Conservation (phyloP, 2,888 invertebrate species). For the Drepana falcataria region DNA sequence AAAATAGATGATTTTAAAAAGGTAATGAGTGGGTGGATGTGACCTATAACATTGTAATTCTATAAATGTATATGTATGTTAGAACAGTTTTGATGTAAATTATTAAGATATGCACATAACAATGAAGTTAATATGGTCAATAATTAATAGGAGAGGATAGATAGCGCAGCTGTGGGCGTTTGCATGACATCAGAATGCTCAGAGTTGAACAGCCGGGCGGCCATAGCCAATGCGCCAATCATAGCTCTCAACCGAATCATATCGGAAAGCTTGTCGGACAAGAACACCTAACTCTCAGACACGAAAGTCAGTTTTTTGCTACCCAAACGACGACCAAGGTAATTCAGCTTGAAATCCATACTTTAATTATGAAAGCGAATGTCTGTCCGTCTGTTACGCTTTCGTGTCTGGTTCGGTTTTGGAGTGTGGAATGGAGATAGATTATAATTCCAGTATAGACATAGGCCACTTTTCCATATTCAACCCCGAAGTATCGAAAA, state of each 20-base stretch:
- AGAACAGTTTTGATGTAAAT: not conserved
- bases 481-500: too few species aligned
- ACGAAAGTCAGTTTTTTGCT: slow-evolving; percentile 3
- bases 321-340: not conserved
- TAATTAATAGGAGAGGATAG: not conserved
- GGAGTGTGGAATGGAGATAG: too few species aligned
- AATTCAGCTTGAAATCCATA: too few species aligned
- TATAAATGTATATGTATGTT: not conserved
- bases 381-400: too few species aligned
- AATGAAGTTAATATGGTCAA: not conserved
- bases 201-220: slow-evolving; percentile 60
- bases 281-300: slow-evolving; percentile 29
- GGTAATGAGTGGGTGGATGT: not conserved
- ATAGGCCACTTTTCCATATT: too few species aligned
- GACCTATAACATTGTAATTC: not conserved
- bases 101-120: not conserved
- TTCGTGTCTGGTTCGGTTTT: too few species aligned
- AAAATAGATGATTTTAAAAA: not conserved
- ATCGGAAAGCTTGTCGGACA: slow-evolving; percentile 47
- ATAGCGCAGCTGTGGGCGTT: slow-evolving; percentile 24
- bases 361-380: too few species aligned
- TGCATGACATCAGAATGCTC: slow-evolving; percentile 55
- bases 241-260: slow-evolving; percentile 45
- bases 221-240: slow-evolving; percentile 47
- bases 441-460: too few species aligned